Evolutionary conservation across 2,797 vertebrate genomes (phyloP), one percentile per base, ranked within the genome.

Genomic region (Orestias chungarensis): DNA sequence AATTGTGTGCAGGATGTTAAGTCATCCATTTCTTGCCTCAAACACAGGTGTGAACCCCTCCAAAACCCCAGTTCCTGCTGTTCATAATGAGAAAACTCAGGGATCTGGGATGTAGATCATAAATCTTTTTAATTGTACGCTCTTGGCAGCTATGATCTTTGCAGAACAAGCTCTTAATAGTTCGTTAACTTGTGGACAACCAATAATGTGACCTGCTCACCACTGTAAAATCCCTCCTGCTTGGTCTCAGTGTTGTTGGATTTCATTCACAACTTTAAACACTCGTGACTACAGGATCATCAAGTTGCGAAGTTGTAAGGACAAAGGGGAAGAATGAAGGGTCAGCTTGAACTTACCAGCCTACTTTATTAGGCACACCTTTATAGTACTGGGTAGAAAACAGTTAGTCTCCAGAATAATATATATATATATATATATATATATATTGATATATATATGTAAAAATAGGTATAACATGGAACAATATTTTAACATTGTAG

Each of bases 221-320:
- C 61, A 69, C 64, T 74, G 52, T 81, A 79, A 87, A 83, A 65
- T 57, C 18, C 10, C 12, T 64, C 17, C 64, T 68, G 61, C 62
- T 86, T 85, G 74, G 86, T 86, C 82, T 80, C 84, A 71, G 64
- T n/a, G n/a, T n/a, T n/a, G n/a, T 68, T 10, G 79, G 76, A 84
- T 84, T 80, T 85, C 71, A 64, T 62, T 33, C 64, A 12, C 50
- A 52, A 81, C 35, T 17, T 62, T 80, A 70, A 83, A 75, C 40
- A 4, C 11, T 70, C 50, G 17, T 68, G 27, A 62, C n/a, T 35
- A 12, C 35, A 38, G 29, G 73, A 68, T 85, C 79, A 79, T 0
- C n/a, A 18, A 23, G 68, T 46, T 66, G 18, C 54, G 64, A 40
- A 62, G 11, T n/a, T 15, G 35, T 25, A 12, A 18, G 14, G 35